Percentiles rank a stretch among this genome's conserved stretches.
phyloP scores from a whole-genome alignment of 2,888 invertebrate genomes.

The Sarcophaga rosellei region DNA sequence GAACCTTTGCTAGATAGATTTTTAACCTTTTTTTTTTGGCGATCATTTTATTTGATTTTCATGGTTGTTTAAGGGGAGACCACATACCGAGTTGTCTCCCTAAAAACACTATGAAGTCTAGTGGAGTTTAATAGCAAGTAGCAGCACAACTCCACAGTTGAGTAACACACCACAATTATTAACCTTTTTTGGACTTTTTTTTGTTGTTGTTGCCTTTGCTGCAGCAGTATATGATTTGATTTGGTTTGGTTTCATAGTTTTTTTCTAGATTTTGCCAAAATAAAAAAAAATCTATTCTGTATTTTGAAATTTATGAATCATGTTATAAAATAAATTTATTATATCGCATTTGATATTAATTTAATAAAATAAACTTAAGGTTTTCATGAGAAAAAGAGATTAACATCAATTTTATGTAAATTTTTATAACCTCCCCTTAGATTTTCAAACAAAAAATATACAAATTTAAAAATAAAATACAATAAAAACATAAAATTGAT shows the following conservation, averaged over 20 bases:
- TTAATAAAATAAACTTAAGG: conserved; percentile 38
- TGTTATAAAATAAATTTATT: conserved; percentile 52
- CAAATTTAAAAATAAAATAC: background rate
- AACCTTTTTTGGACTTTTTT: conserved; percentile 55
- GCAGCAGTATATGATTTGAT: conserved; percentile 54
- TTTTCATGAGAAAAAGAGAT: conserved; percentile 78
- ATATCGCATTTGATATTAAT: conserved; percentile 21
- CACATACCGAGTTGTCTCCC: conserved; percentile 66
- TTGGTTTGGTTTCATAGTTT: background rate
- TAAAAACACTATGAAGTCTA: conserved; percentile 27
- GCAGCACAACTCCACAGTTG: conserved; percentile 57
- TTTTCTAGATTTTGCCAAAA: conserved; percentile 38
- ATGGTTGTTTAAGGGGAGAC: conserved; percentile 42
- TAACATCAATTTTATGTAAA: conserved; percentile 76
- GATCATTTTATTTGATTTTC: conserved; percentile 21
- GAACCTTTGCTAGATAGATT: conserved; percentile 68
- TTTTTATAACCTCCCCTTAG: conserved; percentile 19
- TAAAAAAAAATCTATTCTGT: conserved; percentile 15
- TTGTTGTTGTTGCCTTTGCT: background rate
- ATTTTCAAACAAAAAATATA: background rate
- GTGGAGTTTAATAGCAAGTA: conserved; percentile 59
- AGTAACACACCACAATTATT: conserved; percentile 65
- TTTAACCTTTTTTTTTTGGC: conserved; percentile 45
- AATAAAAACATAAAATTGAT: conserved; percentile 43
- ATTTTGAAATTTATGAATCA: conserved; percentile 73